Percentiles rank a stretch among this genome's conserved stretches.
Conservation (phyloP, 2,113 vertebrate genomes). For the Seriola quinqueradiata region DNA sequence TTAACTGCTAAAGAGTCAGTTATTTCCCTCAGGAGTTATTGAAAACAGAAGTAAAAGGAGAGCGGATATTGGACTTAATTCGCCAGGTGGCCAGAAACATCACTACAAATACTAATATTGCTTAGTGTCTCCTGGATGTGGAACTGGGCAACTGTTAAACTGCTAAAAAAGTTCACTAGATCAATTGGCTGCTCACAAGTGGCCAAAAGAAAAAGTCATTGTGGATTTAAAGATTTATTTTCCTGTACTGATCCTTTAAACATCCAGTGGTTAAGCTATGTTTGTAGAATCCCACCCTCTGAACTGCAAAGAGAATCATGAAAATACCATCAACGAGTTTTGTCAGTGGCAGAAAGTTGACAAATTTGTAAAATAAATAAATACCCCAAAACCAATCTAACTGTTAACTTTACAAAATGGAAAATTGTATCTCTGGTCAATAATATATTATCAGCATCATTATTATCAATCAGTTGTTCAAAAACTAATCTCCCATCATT, state of each 20-base stretch:
- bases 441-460: conserved; percentile 19
- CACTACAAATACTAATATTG: neutral
- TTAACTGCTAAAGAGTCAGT: neutral
- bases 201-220: neutral
- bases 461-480: conserved; percentile 17
- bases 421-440: neutral
- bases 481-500: neutral
- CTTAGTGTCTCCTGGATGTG: neutral
- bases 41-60: conserved; percentile 6
- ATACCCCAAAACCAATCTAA: neutral
- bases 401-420: neutral
- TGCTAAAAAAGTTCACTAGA: neutral
- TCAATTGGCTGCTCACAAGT: neutral
- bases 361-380: neutral
- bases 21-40: neutral
- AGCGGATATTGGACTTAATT: neutral
- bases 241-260: neutral
- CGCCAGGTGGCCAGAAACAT: neutral
- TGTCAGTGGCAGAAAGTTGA: neutral
- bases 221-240: neutral
- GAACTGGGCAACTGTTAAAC: neutral
- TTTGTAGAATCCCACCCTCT: neutral
- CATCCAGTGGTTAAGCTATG: neutral
- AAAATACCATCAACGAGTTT: neutral
- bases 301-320: neutral